phyloP scores from a whole-genome alignment of 2,797 vertebrate genomes.

The Falco naumanni region DNA sequence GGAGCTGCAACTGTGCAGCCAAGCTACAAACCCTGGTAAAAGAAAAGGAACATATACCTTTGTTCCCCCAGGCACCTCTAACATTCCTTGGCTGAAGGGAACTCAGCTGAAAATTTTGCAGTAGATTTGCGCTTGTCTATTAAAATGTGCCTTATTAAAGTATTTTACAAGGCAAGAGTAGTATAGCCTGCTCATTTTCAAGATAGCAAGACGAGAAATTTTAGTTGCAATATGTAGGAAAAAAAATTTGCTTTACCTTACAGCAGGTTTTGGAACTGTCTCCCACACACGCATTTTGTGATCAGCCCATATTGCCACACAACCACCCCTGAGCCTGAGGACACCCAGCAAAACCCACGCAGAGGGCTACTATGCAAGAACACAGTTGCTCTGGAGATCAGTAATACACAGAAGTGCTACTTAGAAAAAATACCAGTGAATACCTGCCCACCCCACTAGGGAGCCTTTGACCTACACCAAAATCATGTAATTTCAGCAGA shows the following conservation, averaged over 20 bases:
- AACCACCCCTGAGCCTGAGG: too few species aligned
- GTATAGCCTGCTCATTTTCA: neutral
- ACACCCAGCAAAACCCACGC: neutral
- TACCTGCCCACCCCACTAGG: neutral
- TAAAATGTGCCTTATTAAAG: neutral
- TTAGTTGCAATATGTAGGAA: neutral
- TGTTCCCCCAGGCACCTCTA: neutral
- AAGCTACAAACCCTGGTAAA: neutral
- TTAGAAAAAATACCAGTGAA: neutral
- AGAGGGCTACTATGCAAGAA: neutral
- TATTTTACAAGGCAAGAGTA: neutral
- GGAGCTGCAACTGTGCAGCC: neutral
- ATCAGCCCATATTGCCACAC: neutral
- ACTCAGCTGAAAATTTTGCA: neutral
- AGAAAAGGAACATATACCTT: neutral
- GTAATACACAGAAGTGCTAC: neutral
- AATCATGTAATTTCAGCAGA: neutral
- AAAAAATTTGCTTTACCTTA: neutral
- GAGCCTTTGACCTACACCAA: neutral
- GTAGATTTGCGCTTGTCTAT: neutral
- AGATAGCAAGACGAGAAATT: neutral
- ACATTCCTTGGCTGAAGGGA: neutral
- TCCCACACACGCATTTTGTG: neutral
- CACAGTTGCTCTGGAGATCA: fast-evolving
- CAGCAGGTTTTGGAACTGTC: neutral